A percentile compares a stretch with the other conserved stretches of the same genome.
These are phyloP conservation scores for Anguilla obscura DNA, from an alignment of 2,797 vertebrate species.

Conservation along the genomic window DNA sequence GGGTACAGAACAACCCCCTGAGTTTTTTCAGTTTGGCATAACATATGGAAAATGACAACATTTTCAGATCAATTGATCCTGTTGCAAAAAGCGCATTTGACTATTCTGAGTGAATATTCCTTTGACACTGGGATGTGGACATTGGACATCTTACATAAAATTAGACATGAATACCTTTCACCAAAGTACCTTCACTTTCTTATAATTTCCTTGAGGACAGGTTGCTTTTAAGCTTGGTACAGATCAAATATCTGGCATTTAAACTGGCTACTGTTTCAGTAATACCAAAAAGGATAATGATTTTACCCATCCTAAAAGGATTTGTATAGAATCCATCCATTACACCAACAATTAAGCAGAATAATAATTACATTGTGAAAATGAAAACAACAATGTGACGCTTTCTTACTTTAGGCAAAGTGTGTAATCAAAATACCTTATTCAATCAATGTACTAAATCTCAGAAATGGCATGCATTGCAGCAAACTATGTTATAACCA, in stretches of 20 bases:
- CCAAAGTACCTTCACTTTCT: neutral
- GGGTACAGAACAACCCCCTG: neutral
- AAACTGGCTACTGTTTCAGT: neutral
- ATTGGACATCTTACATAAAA: neutral
- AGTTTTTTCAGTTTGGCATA: neutral
- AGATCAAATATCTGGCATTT: constrained; percentile 4
- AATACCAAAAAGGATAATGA: neutral
- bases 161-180: neutral
- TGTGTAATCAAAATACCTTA: neutral
- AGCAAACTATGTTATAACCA: neutral
- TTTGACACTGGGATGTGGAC: neutral
- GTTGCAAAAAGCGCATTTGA: too few species aligned
- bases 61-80: neutral
- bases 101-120: neutral
- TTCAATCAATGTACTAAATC: neutral
- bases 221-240: too few species aligned
- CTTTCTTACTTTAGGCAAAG: neutral
- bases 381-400: neutral
- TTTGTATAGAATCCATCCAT: neutral
- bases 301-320: neutral
- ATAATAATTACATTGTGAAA: neutral
- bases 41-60: neutral
- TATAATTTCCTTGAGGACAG: neutral
- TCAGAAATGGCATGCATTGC: neutral
- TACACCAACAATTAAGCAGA: neutral